Base-by-base conservation (phyloP, 2,113 vertebrate species). In the Vulpes ferrilata region DNA sequence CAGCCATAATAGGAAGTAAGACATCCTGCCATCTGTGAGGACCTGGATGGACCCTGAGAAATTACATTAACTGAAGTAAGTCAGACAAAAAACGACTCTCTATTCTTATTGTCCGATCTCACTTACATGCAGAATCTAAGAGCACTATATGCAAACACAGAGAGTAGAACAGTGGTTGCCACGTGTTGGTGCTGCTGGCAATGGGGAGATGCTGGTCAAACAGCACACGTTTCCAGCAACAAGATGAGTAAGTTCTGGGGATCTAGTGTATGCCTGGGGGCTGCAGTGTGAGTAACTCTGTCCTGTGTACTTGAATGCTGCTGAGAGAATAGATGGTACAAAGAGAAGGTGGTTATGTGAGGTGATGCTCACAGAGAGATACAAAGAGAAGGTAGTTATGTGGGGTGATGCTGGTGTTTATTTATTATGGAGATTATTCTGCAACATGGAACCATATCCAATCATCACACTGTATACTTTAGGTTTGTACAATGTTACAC, bases 351-450 rank as follows among this genome's bases (percentile, higher is more conserved):
- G 12, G n/a, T 27, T 10, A 20, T 1, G 22, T 38, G n/a, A 55
- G 12, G 5, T 3, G 19, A 69, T 11, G 16, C 22, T 30, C 43
- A 43, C 43, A 43, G 5, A 43, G 43, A 43, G 43, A 43, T 43
- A 43, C 43, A 43, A 0, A 43, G 48, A 55, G n/a, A 15, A 62
- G 13, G 35, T n/a, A 19, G n/a, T 27, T 10, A 20, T 1, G 22
- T 38, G 32, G 38, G 12, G 5, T 3, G 19, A 69, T 11, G 16
- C 22, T 30, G 57, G 32, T 30, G 23, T 9, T 17, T 16, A 76
- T 8, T 5, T 30, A 76, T 0, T 3, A 43, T 22, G 23, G 16
- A 30, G 35, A 22, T 4, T 3, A 2, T 23, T 38, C 51, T 2
- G 27, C n/a, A 15, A 51, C 4, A 13, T 11, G 0, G 27, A 64